Percentiles rank a stretch among this genome's conserved stretches.
These are phyloP conservation scores for Rhagium mordax DNA, from an alignment of 2,888 invertebrate species.

Conservation along the genomic window DNA sequence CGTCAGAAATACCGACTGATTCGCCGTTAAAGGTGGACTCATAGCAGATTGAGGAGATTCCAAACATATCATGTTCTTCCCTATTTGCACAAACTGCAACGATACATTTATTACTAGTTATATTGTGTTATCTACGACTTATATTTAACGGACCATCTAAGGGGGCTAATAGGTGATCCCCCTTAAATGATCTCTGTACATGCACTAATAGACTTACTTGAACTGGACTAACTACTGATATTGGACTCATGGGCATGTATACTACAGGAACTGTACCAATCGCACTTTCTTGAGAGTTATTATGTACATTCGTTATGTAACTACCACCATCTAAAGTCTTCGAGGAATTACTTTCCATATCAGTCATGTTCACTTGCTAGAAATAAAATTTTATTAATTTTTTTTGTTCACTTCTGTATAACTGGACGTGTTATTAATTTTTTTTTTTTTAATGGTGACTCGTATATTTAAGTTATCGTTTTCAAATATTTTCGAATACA, in stretches of 20 bases:
- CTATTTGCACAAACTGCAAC: constrained; percentile 61
- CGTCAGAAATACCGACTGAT: constrained; percentile 60
- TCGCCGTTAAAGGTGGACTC: constrained; percentile 57
- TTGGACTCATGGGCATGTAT: constrained; percentile 66
- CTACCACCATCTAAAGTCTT: constrained; percentile 37
- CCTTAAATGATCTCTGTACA: too few species aligned
- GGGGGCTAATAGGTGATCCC: too few species aligned
- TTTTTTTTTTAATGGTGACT: too few species aligned
- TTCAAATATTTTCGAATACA: too few species aligned
- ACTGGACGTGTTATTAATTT: too few species aligned
- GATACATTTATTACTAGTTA: constrained; percentile 1
- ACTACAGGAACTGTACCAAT: constrained; percentile 59
- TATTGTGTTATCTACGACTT: too few species aligned
- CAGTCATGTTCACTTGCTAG: constrained; percentile 46
- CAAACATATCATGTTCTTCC: constrained; percentile 60
- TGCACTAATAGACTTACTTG: constrained; percentile 63
- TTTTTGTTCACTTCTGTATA: too few species aligned
- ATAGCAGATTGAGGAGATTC: constrained; percentile 60
- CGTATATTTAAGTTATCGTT: too few species aligned
- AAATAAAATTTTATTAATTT: too few species aligned
- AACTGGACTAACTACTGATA: constrained; percentile 63
- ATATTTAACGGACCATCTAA: too few species aligned
- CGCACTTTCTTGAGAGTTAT: constrained; percentile 56
- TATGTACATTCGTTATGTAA: constrained; percentile 50
- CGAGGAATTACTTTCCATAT: constrained; percentile 46